phyloP scores from a whole-genome alignment of 30 jellyfish, hydroid and myxozoan species.

The Pseudorhiza aurosa region DNA sequence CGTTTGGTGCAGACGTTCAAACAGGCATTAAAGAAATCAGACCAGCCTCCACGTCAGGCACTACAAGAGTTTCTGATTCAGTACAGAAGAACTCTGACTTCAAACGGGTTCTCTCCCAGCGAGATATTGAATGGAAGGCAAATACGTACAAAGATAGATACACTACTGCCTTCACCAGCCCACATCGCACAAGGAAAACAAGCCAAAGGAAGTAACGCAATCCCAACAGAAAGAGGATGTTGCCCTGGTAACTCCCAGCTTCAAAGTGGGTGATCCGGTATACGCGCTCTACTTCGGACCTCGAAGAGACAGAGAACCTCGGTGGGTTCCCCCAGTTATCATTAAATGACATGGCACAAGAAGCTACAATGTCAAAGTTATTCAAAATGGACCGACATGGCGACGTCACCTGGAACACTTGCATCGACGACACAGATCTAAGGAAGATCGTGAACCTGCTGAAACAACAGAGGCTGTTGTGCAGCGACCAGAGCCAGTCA shows the following conservation, averaged over 20 bases:
- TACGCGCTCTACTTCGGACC: conserved; percentile 48
- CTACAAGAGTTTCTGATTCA: conserved; percentile 35
- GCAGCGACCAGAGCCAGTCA: too few relatives aligned
- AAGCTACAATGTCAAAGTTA: neutral
- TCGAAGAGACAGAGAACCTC: conserved; percentile 21
- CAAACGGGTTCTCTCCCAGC: conserved; percentile 13
- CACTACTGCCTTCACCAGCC: conserved; percentile 13
- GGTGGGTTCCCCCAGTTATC: conserved; percentile 51
- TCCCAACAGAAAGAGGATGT: neutral
- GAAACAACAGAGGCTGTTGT: too few relatives aligned
- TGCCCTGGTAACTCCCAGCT: too few relatives aligned
- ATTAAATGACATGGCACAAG: conserved; percentile 7
- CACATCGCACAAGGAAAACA: neutral
- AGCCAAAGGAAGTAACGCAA: neutral
- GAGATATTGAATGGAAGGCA: conserved; percentile 25
- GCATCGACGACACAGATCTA: conserved; percentile 37
- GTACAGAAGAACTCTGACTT: conserved; percentile 22
- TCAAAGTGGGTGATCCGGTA: conserved; percentile 12
- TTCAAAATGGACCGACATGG: conserved; percentile 21
- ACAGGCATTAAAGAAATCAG: conserved; percentile 4
- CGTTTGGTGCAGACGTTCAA: conserved; percentile 16
- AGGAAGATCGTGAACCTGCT: too few relatives aligned
- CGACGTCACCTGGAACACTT: conserved; percentile 45
- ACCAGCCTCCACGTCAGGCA: neutral
- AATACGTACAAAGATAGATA: conserved; percentile 4